Evolutionary conservation across 2,797 vertebrate species (phyloP).

Genomic region (Squalus acanthias): DNA sequence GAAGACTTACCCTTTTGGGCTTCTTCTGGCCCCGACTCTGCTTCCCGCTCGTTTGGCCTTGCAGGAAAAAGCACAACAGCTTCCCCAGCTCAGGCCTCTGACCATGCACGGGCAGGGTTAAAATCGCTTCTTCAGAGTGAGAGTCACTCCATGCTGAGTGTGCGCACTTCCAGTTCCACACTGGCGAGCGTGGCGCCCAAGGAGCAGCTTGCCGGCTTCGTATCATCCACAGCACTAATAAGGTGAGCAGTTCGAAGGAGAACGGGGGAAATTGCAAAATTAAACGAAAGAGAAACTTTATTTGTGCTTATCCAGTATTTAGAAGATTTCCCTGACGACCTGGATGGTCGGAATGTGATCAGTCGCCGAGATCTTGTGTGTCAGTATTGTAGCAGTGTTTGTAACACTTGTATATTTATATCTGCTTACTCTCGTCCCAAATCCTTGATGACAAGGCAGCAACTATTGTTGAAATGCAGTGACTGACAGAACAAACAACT

Average conservation of each 20-base stretch:
- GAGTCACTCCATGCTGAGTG: not conserved
- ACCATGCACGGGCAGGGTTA: not conserved
- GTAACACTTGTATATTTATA: slow-evolving; percentile 28
- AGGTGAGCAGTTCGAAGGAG: not conserved
- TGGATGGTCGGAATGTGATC: not conserved
- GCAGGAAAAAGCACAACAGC: not conserved
- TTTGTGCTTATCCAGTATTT: not conserved
- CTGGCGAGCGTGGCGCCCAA: not conserved
- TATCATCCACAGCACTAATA: not conserved
- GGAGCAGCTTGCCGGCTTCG: not conserved
- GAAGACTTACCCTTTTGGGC: not conserved
- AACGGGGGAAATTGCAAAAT: not conserved
- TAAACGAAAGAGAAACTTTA: not conserved
- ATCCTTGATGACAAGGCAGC: not conserved
- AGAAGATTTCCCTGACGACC: not conserved
- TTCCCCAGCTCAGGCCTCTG: not conserved
- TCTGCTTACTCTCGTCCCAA: not conserved
- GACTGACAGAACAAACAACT: slow-evolving; percentile 26
- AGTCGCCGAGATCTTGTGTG: not conserved
- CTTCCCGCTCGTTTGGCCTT: not conserved
- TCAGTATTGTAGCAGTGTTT: not conserved
- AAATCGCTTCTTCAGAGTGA: not conserved
- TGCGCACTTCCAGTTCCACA: not conserved
- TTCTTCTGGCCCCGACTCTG: not conserved
- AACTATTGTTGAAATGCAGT: slow-evolving; percentile 35